A percentile compares a stretch with the other conserved stretches of the same genome.
Evolutionary conservation across 1,140 invertebrate genomes (phyloP).

Genomic region (Dryas iulia): DNA sequence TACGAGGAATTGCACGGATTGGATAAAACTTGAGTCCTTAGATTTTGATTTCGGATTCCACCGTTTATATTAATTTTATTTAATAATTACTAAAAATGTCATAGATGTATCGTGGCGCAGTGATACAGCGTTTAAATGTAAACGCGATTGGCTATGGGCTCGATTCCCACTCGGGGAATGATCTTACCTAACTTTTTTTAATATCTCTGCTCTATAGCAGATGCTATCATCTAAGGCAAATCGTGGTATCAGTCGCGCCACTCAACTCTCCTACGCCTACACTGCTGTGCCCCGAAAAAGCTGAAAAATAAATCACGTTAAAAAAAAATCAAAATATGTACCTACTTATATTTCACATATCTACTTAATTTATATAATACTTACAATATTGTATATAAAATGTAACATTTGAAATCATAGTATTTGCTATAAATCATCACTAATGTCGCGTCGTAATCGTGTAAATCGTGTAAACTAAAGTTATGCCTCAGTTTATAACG

Average conservation of each 20-base stretch:
- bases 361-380: too few species aligned
- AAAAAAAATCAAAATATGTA: too few species aligned
- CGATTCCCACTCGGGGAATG: background rate
- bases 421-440: background rate
- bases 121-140: background rate
- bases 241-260: too few species aligned
- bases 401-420: background rate
- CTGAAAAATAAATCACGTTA: too few species aligned
- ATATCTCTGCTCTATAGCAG: too few species aligned
- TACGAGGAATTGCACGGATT: slow-evolving; percentile 46
- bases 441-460: background rate
- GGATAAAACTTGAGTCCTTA: slow-evolving; percentile 16
- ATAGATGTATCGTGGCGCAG: background rate
- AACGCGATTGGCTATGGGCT: background rate
- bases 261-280: too few species aligned
- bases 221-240: too few species aligned
- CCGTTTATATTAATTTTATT: background rate
- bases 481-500: background rate
- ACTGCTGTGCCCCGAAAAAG: too few species aligned
- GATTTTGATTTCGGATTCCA: slow-evolving; percentile 8
- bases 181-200: too few species aligned
- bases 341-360: too few species aligned
- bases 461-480: background rate
- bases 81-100: too few species aligned
- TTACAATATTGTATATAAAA: too few species aligned